phyloP scores from a whole-genome alignment of 1,140 invertebrate genomes.

The Monomorium pharaonis region DNA sequence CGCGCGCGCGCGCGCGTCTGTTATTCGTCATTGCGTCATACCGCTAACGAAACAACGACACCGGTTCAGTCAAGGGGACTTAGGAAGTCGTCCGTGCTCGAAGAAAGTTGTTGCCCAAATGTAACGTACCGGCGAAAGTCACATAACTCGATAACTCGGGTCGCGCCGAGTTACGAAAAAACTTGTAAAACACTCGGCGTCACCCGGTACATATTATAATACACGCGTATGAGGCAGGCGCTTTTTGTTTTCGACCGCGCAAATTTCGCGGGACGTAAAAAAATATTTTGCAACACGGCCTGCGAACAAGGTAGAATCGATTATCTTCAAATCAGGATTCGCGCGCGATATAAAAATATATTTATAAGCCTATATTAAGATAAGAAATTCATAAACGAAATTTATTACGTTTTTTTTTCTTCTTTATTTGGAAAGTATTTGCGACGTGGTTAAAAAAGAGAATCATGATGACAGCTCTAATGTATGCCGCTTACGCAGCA shows the following conservation, averaged over 20 bases:
- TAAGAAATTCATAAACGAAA: neutral
- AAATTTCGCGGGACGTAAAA: slow-evolving; percentile 10
- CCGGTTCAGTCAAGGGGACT: slow-evolving; percentile 23
- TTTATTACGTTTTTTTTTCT: neutral
- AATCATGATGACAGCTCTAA: neutral
- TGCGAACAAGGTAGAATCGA: neutral
- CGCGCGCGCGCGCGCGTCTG: slow-evolving; percentile 20
- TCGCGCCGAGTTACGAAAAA: neutral
- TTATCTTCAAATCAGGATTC: neutral
- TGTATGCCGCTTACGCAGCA: neutral
- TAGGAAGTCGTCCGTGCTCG: slow-evolving; percentile 22
- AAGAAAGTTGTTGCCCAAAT: slow-evolving; percentile 44
- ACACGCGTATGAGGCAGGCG: too few species aligned
- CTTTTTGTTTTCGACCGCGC: neutral
- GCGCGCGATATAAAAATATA: too few species aligned
- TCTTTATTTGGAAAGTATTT: neutral
- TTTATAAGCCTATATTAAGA: too few species aligned
- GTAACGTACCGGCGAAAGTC: slow-evolving; percentile 28
- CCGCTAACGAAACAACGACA: slow-evolving; percentile 54
- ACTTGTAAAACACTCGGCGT: too few species aligned
- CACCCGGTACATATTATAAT: neutral
- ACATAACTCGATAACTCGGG: slow-evolving; percentile 22
- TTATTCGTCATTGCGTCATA: slow-evolving; percentile 53
- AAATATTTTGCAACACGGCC: neutral
- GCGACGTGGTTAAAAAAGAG: neutral